Conservation (phyloP, 2,113 vertebrate genomes). For the Mesocricetus auratus region DNA sequence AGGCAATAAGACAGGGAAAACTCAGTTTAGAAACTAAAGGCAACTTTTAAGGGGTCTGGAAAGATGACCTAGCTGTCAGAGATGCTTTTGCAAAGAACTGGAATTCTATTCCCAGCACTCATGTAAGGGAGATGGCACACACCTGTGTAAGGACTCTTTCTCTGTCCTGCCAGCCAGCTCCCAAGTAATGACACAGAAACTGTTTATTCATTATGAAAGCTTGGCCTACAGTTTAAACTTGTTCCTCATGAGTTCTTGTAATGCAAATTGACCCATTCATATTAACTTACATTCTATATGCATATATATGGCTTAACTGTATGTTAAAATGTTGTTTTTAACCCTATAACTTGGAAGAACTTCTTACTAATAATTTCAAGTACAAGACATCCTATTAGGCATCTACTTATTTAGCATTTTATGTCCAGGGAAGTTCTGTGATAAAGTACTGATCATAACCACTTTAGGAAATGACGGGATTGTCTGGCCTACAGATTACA, state of each 20-base stretch:
- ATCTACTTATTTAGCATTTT: constrained; percentile 17
- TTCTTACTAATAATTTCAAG: neutral
- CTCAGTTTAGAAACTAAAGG: neutral
- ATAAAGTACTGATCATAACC: neutral
- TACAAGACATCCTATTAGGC: neutral
- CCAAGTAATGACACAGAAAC: neutral
- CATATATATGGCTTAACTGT: neutral
- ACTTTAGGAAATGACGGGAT: neutral
- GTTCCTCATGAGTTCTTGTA: neutral
- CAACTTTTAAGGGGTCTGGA: neutral
- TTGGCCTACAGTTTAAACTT: neutral
- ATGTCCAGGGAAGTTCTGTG: neutral
- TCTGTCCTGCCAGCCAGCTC: neutral
- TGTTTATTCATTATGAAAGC: neutral
- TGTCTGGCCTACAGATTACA: neutral
- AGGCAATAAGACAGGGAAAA: neutral
- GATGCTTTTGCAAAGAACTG: neutral
- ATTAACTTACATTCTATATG: neutral
- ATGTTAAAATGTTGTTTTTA: neutral
- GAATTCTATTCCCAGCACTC: no score
- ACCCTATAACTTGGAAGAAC: neutral
- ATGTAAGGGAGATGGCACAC: neutral
- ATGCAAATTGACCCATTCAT: neutral
- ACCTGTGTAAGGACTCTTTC: neutral
- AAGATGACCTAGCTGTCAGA: neutral